Base-by-base conservation (phyloP, 2,888 invertebrate genomes). In the Acronicta psi region DNA sequence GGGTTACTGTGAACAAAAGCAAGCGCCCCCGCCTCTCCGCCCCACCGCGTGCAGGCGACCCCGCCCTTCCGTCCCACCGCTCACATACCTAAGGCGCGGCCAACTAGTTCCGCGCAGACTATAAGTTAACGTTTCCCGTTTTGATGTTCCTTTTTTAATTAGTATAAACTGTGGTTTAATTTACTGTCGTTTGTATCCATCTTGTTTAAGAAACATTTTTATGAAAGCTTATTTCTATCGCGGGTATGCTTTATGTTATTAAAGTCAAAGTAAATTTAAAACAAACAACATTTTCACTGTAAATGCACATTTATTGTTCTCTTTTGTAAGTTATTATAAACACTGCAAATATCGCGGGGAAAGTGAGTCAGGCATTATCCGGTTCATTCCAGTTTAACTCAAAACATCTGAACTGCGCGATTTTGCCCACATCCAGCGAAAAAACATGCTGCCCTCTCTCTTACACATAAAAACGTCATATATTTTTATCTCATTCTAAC, bases 261-360 rank as follows among this genome's bases (percentile, higher is more conserved):
- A 65, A 64, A 47, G 8, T 41, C 18, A 23, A 40, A 29, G 2
- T 20, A 47, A 14, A 14, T 53, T 9, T n/a, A 29, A 23, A 34
- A 54, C 43, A 53, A 29, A 29, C 2, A 25, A 29, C 10, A 29
- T 13, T 31, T 44, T 55, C 38, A 60, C 46, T 53, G 56, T 68
- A 58, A 60, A 73, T 64, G 73, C 55, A n/a, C n/a, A 41, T 73
- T 72, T 63, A 56, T 52, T 55, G n/a, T 36, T 54, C 52, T 68
- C 63, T 55, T 57, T 36, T 67, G 14, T 13, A 44, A 38, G 8
- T 29, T 10, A 43, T 50, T 34, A 23, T 11, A 9, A 25, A 57
- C 7, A 54, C 16, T 38, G n/a, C n/a, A n/a, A 29, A 44, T 38
- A 14, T 31, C 20, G 29, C 29, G 17, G 38, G 20, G 2, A 52